Evolutionary conservation across 1,140 invertebrate species (phyloP), one percentile per base, ranked within the genome.

Genomic region (Aphis craccivora): DNA sequence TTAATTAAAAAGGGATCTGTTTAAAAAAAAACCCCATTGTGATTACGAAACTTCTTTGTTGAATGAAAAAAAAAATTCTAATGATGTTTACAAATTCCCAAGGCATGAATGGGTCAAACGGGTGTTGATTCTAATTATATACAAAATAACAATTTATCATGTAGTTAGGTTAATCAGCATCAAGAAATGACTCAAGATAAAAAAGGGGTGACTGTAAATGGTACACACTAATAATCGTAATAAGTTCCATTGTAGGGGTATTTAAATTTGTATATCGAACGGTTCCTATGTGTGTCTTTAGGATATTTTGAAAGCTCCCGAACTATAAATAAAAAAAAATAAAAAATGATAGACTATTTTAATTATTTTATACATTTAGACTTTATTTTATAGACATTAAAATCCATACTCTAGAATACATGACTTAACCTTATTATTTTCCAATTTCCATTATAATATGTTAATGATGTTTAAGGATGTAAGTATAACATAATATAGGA

Each of bases 1-100:
- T 45, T 30, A 86, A 86, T 86, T 30, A 86, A 86, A 86, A 86
- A 35, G n/a, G 37, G 37, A 86, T 86, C 83, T 86, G 83, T 40
- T 25, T n/a, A n/a, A 45, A 86, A 86, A 43, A 40, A 86, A 86
- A 43, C 0, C 81, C 83, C 23, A 43, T 86, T 40, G 37, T 86
- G 23, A 86, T 43, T 86, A 25, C 83, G 3, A 86, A 84, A 86
- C 23, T 25, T 83, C 6, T 83, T 40, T 9, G 23, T 40, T 40
- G 14, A 43, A 45, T 6, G 14, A 84, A 86, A 86, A 84, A 83
- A 84, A 40, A 83, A 83, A 83, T 37, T 22, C 18, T 76, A n/a
- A 14, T 76, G 60, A 76, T 76, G 18, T 76, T 76, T 76, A 76
- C 14, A 76, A n/a, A 76, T 76, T 76, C 30, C 14, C 14, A 76